Evolutionary conservation across 2,888 invertebrate genomes (phyloP).

Genomic region (Antitype chi): DNA sequence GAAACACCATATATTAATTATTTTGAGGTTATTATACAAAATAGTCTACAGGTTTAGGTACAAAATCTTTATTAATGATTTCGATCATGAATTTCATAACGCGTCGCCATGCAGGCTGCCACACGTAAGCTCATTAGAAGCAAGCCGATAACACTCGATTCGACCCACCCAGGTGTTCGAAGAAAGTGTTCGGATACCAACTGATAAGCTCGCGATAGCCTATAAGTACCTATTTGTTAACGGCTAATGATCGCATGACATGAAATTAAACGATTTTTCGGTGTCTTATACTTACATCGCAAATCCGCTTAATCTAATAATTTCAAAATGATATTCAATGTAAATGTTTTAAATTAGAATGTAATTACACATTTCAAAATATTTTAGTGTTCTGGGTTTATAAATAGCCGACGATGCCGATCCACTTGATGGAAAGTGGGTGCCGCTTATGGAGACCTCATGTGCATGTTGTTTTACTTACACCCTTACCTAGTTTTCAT

Average conservation of each 20-base stretch:
- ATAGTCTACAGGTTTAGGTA: neutral
- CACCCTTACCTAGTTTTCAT: neutral
- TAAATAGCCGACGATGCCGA: neutral
- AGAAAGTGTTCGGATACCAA: slow-evolving; percentile 26
- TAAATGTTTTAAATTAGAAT: neutral
- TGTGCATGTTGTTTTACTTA: neutral
- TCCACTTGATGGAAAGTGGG: neutral
- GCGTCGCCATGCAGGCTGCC: slow-evolving; percentile 46
- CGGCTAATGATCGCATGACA: neutral
- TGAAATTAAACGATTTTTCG: neutral
- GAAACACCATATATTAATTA: neutral
- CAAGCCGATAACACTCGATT: slow-evolving; percentile 24
- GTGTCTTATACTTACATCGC: neutral
- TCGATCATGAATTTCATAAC: slow-evolving; percentile 11
- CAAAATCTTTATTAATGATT: slow-evolving; percentile 16
- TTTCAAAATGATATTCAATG: neutral
- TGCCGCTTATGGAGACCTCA: neutral
- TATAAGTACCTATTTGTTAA: slow-evolving; percentile 6
- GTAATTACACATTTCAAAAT: neutral
- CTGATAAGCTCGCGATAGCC: slow-evolving; percentile 22
- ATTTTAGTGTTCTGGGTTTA: neutral
- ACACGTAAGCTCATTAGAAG: slow-evolving; percentile 35
- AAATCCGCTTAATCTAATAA: neutral
- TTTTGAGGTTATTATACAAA: neutral
- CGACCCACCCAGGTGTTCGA: slow-evolving; percentile 21